phyloP scores from a whole-genome alignment of 2,113 vertebrate species.

The Cisticola juncidis region DNA sequence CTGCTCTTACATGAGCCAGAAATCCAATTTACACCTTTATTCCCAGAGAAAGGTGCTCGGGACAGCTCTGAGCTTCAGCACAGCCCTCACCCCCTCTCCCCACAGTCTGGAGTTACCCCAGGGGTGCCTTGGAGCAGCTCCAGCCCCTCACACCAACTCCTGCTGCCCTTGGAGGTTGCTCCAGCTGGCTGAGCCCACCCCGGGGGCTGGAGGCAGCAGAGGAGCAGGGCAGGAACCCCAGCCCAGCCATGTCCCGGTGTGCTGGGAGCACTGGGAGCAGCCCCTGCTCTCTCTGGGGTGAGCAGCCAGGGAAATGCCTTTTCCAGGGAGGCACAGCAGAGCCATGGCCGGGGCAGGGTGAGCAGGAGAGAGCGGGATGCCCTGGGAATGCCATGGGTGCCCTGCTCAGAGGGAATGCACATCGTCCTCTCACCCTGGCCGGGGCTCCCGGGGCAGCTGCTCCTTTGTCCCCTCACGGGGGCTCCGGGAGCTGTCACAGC shows the following conservation, averaged over 20 bases:
- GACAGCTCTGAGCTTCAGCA: background rate
- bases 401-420: background rate
- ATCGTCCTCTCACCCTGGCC: accelerated
- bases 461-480: background rate
- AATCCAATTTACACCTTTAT: background rate
- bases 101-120: background rate
- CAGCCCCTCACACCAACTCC: background rate
- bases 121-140: background rate
- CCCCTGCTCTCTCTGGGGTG: accelerated
- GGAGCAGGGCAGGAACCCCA: accelerated
- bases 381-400: background rate
- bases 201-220: background rate
- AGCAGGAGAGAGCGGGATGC: background rate
- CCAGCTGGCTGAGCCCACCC: background rate
- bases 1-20: accelerated
- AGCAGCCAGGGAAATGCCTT: background rate
- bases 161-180: accelerated
- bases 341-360: accelerated
- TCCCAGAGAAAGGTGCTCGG: background rate
- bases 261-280: background rate
- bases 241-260: background rate
- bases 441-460: background rate
- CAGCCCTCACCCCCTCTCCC: background rate
- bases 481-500: accelerated
- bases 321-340: background rate